Conservation (phyloP, 92 coral and sea anemone species). For the Blastomussa wellsi region DNA sequence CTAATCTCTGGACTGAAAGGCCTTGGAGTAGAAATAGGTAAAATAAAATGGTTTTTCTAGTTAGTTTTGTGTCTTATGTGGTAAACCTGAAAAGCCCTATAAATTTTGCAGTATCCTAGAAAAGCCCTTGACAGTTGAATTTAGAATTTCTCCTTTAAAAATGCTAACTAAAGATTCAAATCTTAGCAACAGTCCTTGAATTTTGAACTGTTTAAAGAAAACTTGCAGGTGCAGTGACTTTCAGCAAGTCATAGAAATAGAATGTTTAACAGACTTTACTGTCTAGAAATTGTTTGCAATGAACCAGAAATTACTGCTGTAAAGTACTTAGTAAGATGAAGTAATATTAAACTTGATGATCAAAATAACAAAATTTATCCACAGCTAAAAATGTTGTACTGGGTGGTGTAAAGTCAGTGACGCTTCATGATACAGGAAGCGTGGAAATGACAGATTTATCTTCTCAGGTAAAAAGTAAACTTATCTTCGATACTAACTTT, state of each 20-base stretch:
- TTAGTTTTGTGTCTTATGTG: too few relatives aligned
- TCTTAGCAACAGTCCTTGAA: too few relatives aligned
- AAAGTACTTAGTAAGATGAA: not conserved
- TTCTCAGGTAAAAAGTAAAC: conserved; percentile 74
- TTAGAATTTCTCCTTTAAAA: too few relatives aligned
- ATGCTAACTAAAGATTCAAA: too few relatives aligned
- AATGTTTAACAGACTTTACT: not conserved
- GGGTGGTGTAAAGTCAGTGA: conserved; percentile 99
- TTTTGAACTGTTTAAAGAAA: too few relatives aligned
- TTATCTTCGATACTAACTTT: not conserved
- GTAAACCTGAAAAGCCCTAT: not conserved
- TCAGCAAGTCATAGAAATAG: not conserved
- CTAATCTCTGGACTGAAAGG: conserved; percentile 94
- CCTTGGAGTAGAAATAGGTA: conserved; percentile 97
- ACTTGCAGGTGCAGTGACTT: too few relatives aligned
- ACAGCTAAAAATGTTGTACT: conserved; percentile 96
- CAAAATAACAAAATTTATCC: not conserved
- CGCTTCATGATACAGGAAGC: conserved; percentile 86
- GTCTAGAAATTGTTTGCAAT: not conserved
- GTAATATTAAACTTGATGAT: not conserved
- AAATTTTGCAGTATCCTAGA: not conserved
- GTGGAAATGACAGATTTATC: conserved; percentile 80
- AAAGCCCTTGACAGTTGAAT: too few relatives aligned
- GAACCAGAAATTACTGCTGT: not conserved
- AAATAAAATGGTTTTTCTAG: not conserved